Evolutionary conservation across 2,797 vertebrate species (phyloP), one percentile per base, ranked within the genome.

Genomic region (Nannoperca obscura): DNA sequence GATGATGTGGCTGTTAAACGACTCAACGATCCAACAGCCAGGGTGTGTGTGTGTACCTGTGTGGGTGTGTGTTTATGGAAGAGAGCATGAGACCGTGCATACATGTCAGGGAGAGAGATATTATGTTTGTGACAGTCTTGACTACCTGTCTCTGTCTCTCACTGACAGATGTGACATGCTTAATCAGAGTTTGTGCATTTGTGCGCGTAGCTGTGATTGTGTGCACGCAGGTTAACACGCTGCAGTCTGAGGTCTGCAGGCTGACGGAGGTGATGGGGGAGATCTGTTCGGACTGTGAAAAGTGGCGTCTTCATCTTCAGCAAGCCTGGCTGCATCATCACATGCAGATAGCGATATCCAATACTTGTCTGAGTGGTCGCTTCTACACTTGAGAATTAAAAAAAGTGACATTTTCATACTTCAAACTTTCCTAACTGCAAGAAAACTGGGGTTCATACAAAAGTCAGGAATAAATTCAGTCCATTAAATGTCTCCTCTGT

Each of bases 311-410:
- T 97, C 66, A 96, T 97, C 86, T 97, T 96, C 14, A 88, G 93
- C 52, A 97, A 97, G 85, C 96, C 95, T 0, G 95, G 96, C 84
- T 95, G 94, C 70, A 97, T 97, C 88, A 95, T 97, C 12, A 94
- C 95, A 7, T 15, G 96, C 95, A 0, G 96, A 97, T 60, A 93
- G 97, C 76, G 7, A 20, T 24, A 60, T 65, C 7, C 6, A 14
- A 20, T 32, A 42, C 10, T 11, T 52, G 3, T 2, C 5, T 55
- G 40, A n/a, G 44, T 52, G 36, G 12, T 38, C 38, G 11, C 38
- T 38, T 12, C 38, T 38, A 38, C 38, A 12, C 9, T 38, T 36
- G 34, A 36, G 2, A 36, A 36, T 1, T 1, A 5, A 7, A 36
- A 36, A 36, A 36, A 2, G 49, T 50, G 7, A 27, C 14, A 32